A percentile compares a stretch with the other conserved stretches of the same genome.
Evolutionary conservation across 2,797 vertebrate genomes (phyloP).

Genomic region (Danio kyathit): DNA sequence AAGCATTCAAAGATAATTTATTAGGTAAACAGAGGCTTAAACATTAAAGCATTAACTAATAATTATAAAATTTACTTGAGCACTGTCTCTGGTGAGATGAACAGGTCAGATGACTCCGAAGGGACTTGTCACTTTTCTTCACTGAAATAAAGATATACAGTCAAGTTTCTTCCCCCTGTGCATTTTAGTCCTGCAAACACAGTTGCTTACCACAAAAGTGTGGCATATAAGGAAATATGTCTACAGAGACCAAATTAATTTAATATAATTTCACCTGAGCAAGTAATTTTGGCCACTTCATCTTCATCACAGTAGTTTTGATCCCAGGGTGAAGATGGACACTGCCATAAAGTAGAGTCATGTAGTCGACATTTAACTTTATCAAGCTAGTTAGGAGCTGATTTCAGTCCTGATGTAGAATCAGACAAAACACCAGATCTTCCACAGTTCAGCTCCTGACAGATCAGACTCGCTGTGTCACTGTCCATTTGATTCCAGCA

Average conservation of each 20-base stretch:
- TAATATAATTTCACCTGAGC: conserved; percentile 23
- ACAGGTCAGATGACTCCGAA: not conserved
- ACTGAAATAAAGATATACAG: too few relatives aligned
- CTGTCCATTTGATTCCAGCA: conserved; percentile 52
- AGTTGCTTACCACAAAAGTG: too few relatives aligned
- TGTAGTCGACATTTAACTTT: not conserved
- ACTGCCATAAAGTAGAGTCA: conserved; percentile 54
- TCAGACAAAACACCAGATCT: not conserved
- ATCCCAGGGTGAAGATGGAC: conserved; percentile 53
- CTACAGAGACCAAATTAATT: too few relatives aligned
- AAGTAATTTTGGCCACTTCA: conserved; percentile 47
- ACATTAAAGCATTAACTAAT: too few relatives aligned
- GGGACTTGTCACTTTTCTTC: too few relatives aligned
- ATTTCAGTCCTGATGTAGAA: not conserved
- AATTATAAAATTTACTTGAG: conserved; percentile 14
- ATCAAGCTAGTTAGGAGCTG: conserved; percentile 32
- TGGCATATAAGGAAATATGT: too few relatives aligned
- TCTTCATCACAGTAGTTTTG: conserved; percentile 17
- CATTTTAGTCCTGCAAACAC: too few relatives aligned
- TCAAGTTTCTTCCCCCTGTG: too few relatives aligned
- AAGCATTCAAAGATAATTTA: not conserved
- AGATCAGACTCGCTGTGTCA: not conserved
- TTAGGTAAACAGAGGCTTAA: too few relatives aligned
- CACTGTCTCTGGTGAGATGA: conserved; percentile 15
- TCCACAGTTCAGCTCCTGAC: conserved; percentile 37